Percentiles rank a stretch among this genome's conserved stretches.
These are phyloP conservation scores for Pheucticus melanocephalus DNA, from an alignment of 2,113 vertebrate species.

Conservation along the genomic window DNA sequence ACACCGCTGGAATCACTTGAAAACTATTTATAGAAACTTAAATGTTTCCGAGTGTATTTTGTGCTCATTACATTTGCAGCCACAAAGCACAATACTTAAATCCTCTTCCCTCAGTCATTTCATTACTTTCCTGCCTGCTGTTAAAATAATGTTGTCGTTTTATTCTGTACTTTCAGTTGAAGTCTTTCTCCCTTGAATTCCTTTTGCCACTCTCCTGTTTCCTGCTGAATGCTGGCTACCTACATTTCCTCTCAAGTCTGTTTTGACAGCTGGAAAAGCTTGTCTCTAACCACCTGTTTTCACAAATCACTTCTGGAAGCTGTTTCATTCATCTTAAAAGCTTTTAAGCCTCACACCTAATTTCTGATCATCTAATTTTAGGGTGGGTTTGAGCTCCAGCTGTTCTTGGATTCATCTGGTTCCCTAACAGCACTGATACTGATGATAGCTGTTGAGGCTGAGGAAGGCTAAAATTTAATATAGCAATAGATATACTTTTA, in stretches of 20 bases:
- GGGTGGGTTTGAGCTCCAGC: background rate
- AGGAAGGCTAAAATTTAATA: background rate
- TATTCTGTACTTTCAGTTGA: background rate
- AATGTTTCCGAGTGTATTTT: background rate
- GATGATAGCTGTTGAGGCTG: background rate
- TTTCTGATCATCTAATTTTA: background rate
- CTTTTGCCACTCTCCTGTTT: background rate
- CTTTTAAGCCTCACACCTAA: background rate
- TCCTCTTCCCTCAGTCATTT: background rate
- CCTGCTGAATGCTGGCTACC: background rate
- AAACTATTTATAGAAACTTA: background rate
- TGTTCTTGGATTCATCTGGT: background rate
- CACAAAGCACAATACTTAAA: background rate
- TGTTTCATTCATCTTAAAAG: background rate
- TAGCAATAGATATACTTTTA: background rate
- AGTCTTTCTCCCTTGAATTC: background rate
- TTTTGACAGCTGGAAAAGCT: background rate
- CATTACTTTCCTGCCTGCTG: background rate
- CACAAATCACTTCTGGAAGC: background rate
- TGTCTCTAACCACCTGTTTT: background rate
- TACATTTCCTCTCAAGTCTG: background rate
- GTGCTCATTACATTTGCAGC: background rate
- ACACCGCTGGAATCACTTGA: background rate
- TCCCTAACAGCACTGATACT: background rate
- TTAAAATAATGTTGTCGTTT: background rate